Evolutionary conservation across 2,113 vertebrate species (phyloP), one percentile per base, ranked within the genome.

Genomic region (Sinocyclocheilus anophthalmus): DNA sequence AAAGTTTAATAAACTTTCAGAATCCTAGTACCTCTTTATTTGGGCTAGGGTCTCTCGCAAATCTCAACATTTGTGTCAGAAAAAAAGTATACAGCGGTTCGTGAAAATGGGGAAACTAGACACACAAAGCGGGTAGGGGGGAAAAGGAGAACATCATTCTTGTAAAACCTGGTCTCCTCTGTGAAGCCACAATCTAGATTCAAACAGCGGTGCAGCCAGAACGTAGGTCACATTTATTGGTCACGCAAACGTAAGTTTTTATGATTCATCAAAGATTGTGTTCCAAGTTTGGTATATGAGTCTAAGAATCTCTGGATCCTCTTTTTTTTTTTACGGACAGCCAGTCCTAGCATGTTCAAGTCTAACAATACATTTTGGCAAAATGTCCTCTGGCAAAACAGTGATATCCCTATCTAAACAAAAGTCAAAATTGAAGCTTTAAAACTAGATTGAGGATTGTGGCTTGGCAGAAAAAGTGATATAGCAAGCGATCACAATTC

Each of bases 131-230:
- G n/a, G n/a, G n/a, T n/a, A n/a, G n/a, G n/a, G n/a, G n/a, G n/a
- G n/a, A n/a, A n/a, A n/a, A n/a, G n/a, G n/a, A n/a, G n/a, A n/a
- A n/a, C n/a, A n/a, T n/a, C n/a, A n/a, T n/a, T n/a, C n/a, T n/a
- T n/a, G n/a, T n/a, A n/a, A n/a, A n/a, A n/a, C n/a, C n/a, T n/a
- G n/a, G 53, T 67, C 26, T 85, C 45, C 24, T 63, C 61, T 78
- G 48, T 85, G 84, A 85, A 85, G 84, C 76, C 53, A 77, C 61
- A 76, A 48, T 69, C 61, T n/a, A n/a, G n/a, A n/a, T n/a, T n/a
- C n/a, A n/a, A n/a, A n/a, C n/a, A n/a, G n/a, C n/a, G n/a, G n/a
- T n/a, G n/a, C n/a, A n/a, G n/a, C n/a, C n/a, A n/a, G n/a, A n/a
- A n/a, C n/a, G n/a, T n/a, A n/a, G n/a, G n/a, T n/a, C n/a, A n/a